phyloP scores from a whole-genome alignment of 2,113 vertebrate species.

The Cacatua alba region DNA sequence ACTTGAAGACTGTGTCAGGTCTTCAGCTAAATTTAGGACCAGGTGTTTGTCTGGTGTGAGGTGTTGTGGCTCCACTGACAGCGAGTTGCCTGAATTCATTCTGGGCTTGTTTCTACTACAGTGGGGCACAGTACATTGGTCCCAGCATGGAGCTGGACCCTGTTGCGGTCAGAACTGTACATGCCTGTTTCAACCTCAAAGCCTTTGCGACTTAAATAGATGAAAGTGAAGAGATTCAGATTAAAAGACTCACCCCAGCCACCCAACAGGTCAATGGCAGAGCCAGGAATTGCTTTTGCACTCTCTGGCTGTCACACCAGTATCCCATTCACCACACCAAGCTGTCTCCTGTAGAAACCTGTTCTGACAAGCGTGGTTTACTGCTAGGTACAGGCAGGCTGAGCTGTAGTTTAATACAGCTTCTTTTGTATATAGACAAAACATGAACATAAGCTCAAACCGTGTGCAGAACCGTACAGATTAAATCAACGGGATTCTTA shows the following conservation, averaged over 20 bases:
- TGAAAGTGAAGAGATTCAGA: background rate
- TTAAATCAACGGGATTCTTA: background rate
- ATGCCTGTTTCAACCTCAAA: background rate
- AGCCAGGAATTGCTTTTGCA: background rate
- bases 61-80: background rate
- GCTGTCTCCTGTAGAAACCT: background rate
- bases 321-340: background rate
- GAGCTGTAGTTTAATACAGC: background rate
- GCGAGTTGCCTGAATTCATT: background rate
- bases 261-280: background rate
- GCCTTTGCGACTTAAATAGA: background rate
- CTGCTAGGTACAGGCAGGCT: background rate
- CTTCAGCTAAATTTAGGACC: constrained; percentile 13
- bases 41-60: background rate
- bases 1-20: background rate
- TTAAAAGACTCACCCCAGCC: background rate
- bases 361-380: background rate
- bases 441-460: background rate
- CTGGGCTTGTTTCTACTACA: background rate
- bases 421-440: background rate
- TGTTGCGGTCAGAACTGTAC: background rate
- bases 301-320: fast-evolving
- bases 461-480: background rate
- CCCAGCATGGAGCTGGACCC: background rate
- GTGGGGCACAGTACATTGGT: background rate